phyloP scores from a whole-genome alignment of 1,140 invertebrate genomes.

The Anastatus disparis region DNA sequence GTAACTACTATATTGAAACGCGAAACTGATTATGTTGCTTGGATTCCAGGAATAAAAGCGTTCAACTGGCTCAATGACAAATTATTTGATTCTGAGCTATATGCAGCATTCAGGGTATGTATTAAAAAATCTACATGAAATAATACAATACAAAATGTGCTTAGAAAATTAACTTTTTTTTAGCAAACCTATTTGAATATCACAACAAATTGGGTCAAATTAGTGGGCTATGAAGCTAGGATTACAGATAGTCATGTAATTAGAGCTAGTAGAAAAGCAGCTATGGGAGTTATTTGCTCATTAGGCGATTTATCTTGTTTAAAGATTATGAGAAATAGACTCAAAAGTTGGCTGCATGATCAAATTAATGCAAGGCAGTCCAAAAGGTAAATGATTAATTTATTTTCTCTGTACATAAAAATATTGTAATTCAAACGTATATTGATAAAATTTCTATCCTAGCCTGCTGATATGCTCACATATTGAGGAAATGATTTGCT shows the following conservation, averaged over 20 bases:
- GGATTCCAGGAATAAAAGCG: slow-evolving; percentile 70
- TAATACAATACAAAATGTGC: no score
- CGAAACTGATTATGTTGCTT: slow-evolving; percentile 75
- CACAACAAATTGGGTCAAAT: slow-evolving; percentile 14
- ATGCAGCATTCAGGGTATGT: slow-evolving; percentile 39
- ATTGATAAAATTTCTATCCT: no score
- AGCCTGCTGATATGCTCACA: slow-evolving; percentile 73
- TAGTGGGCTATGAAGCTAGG: slow-evolving; percentile 33
- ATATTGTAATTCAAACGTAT: no score
- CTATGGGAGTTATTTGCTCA: slow-evolving; percentile 74
- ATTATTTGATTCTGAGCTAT: slow-evolving; percentile 24
- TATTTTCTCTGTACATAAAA: no score
- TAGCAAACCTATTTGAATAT: slow-evolving; percentile 20
- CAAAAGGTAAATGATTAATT: no score
- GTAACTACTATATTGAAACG: slow-evolving; percentile 70
- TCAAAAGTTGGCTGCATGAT: slow-evolving; percentile 76
- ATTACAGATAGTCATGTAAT: slow-evolving; percentile 67
- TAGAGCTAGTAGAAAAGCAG: slow-evolving; percentile 72
- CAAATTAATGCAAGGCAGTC: no score
- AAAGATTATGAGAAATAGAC: slow-evolving; percentile 69
- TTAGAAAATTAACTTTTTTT: no score
- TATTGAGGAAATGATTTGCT: slow-evolving; percentile 72
- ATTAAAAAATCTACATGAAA: no score
- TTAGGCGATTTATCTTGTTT: slow-evolving; percentile 73
- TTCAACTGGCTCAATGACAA: slow-evolving; percentile 38